Base-by-base conservation (phyloP, 2,888 invertebrate genomes). In the Drosophila pseudotalamancana region DNA sequence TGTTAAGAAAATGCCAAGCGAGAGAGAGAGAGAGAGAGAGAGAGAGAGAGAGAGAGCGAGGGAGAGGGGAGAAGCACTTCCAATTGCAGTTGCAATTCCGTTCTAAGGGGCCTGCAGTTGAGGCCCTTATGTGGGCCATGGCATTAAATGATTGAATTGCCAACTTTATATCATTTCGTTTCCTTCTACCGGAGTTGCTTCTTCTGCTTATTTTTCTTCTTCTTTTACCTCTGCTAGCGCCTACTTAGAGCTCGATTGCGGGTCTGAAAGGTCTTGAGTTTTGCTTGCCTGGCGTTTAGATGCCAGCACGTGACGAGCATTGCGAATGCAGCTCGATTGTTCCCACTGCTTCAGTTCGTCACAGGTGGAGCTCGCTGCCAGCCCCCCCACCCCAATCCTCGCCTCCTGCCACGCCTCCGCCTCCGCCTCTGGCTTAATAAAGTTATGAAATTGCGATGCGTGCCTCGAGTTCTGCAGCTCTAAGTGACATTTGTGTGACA, bases 401-500 rank as follows among this genome's bases (percentile, higher is more conserved):
- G 16, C 23, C 39, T n/a, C n/a, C 11, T 21, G 31, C 59, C 16
- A 37, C 53, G 19, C 53, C 18, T 18, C n/a, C n/a, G n/a, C n/a
- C n/a, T n/a, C n/a, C 48, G 29, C 53, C 29, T 21, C 39, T 9
- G 46, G 56, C 62, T 73, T 81, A 82, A 76, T 76, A 69, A 67
- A 85, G 85, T 87, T 88, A 82, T 88, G 82, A 82, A 88, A 88
- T 88, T 77, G 78, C 68, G 77, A 61, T 70, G 85, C 83, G 82
- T 88, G 75, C 86, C 23, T 37, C 46, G 74, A 48, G 66, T 62
- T 68, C 63, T 72, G 87, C 85, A 87, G 79, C 67, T 77, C 69
- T 70, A 78, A 87, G 77, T 87, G 86, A 88, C 88, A 82, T 87
- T 87, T 82, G 65, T 75, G 82, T 79, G 88, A 88, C 87, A 78